phyloP scores from a whole-genome alignment of 2,113 vertebrate genomes.

The Canis aureus region DNA sequence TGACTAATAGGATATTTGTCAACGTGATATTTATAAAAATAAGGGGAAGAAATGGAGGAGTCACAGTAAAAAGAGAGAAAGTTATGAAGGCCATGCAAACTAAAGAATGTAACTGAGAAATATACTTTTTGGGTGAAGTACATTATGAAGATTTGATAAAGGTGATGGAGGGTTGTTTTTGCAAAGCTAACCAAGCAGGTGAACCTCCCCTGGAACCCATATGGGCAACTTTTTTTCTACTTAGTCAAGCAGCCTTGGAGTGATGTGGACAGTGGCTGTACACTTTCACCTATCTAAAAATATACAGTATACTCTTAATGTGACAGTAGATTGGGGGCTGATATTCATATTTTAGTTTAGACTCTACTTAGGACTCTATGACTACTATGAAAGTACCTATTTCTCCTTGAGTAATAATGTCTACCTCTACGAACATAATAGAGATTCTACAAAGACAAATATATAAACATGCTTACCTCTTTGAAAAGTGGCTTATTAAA shows the following conservation, averaged over 20 bases:
- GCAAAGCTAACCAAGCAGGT: background rate
- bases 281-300: background rate
- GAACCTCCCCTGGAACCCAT: background rate
- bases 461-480: background rate
- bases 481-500: background rate
- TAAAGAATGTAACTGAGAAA: background rate
- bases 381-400: background rate
- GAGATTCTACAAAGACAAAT: background rate
- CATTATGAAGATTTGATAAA: background rate
- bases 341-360: background rate
- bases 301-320: background rate
- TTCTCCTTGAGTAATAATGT: background rate
- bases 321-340: background rate
- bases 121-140: background rate
- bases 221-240: background rate
- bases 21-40: background rate
- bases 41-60: background rate
- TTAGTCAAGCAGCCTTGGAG: background rate
- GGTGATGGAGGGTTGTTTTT: background rate
- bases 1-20: background rate
- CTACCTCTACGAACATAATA: background rate
- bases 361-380: background rate
- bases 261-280: background rate
- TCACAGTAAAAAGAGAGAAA: background rate
- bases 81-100: background rate